Evolutionary conservation across 2,888 invertebrate species (phyloP), one percentile per base, ranked within the genome.

Genomic region (Aleiodes alternator): DNA sequence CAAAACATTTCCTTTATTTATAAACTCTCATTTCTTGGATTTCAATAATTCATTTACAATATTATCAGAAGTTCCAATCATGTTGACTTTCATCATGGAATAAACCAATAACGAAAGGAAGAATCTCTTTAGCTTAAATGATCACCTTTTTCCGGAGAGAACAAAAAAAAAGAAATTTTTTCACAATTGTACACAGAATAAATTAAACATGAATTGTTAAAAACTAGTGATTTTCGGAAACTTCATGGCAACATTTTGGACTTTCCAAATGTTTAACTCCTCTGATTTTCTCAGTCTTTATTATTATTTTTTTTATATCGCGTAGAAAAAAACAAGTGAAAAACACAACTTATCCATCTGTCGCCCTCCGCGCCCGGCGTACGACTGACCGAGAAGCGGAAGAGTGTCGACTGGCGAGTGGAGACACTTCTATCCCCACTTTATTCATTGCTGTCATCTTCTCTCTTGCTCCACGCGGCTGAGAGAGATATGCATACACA

Each of bases 301-400:
- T 23, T 48, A 12, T 64, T 29, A 23, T 11, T 68, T 11, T 0
- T 68, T 53, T 23, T 29, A 3, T 66, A 1, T 9, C 11, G 48
- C 50, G 3, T 6, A 23, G 7, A 16, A 9, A 9, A 9, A 66
- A n/a, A 68, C 2, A 1, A 23, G 23, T 2, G 23, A 23, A 23
- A 1, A 23, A 23, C 23, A 23, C 23, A 23, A 1, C 23, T 23
- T 2, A 23, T 23, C 23, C 12, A 29, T 31, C 16, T n/a, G 48
- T 61, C 43, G 9, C 68, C 83, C 79, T 82, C 85, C 86, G 85
- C 87, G 84, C 82, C 83, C 86, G 84, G 84, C 87, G 85, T 85
- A 83, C 85, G 85, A 88, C 88, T 88, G 85, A 83, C 78, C 75
- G 80, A 74, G 69, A 77, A 79, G 76, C 76, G 76, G 76, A 72